A percentile compares a stretch with the other conserved stretches of the same genome.
Evolutionary conservation across 2,797 vertebrate genomes (phyloP).

Genomic region (Lacerta agilis): DNA sequence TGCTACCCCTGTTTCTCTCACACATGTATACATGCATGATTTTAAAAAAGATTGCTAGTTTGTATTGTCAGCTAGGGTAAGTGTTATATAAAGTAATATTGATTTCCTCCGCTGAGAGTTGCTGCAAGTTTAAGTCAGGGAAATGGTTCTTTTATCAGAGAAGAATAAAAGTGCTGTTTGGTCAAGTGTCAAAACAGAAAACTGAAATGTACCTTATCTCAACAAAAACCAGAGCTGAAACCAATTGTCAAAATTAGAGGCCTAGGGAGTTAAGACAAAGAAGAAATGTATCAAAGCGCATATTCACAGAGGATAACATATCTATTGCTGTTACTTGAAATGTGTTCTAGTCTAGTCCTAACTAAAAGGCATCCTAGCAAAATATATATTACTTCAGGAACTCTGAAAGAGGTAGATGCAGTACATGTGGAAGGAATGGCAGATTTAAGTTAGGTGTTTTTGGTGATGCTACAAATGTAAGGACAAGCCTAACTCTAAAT

Average conservation of each 20-base stretch:
- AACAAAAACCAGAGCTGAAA: conserved; percentile 13
- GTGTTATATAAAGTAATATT: conserved; percentile 4
- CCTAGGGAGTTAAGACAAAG: conserved; percentile 5
- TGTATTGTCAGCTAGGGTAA: background rate
- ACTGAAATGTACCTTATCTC: conserved; percentile 14
- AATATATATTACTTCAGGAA: background rate
- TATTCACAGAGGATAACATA: background rate
- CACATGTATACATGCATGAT: background rate
- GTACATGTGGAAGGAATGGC: background rate
- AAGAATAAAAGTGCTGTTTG: background rate
- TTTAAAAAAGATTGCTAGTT: background rate
- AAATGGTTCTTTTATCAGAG: conserved; percentile 7
- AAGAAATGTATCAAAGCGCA: background rate
- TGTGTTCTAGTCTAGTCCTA: background rate
- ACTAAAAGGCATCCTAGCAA: background rate
- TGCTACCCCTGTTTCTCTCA: background rate
- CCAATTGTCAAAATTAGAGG: background rate
- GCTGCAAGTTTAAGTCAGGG: background rate
- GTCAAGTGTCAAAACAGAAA: conserved; percentile 10
- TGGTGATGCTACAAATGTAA: background rate
- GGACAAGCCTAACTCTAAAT: background rate
- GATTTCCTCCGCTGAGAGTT: conserved; percentile 23
- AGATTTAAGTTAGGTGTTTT: background rate
- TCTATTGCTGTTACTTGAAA: background rate
- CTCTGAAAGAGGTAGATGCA: no score